Percentiles rank a stretch among this genome's conserved stretches.
These are phyloP conservation scores for Acanthoscelides obtectus DNA, from an alignment of 2,888 invertebrate species.

Conservation along the genomic window DNA sequence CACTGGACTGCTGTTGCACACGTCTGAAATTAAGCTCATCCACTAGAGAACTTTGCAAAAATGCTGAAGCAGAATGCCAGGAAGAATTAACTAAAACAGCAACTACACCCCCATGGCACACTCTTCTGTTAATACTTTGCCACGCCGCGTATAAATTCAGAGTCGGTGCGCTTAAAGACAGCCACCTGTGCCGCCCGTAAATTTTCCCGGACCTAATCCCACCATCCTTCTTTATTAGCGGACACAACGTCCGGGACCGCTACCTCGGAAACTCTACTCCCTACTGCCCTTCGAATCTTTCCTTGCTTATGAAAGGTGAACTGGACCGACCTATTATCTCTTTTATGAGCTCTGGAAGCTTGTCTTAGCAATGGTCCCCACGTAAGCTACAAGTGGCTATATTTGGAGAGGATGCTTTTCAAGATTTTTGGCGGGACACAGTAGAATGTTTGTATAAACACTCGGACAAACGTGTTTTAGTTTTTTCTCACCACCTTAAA, in stretches of 20 bases:
- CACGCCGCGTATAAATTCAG: background rate
- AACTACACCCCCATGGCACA: no score
- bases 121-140: background rate
- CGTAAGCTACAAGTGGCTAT: no score
- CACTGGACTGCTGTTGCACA: no score
- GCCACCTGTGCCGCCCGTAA: constrained; percentile 38
- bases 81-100: no score
- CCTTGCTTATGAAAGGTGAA: background rate
- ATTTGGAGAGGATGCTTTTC: no score
- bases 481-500: no score
- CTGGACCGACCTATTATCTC: background rate
- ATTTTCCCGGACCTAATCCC: constrained; percentile 34
- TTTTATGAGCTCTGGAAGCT: background rate
- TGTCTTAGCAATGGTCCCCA: background rate
- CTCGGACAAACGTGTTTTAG: no score
- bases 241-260: constrained; percentile 16
- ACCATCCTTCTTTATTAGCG: constrained; percentile 22
- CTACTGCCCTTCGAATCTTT: background rate
- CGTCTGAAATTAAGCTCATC: no score
- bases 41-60: no score
- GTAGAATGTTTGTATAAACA: no score
- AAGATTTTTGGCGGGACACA: no score
- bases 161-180: constrained; percentile 11
- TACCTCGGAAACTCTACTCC: background rate
- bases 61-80: no score